A percentile compares a stretch with the other conserved stretches of the same genome.
Conservation (phyloP, 1,140 invertebrate genomes). For the Homarus americanus region DNA sequence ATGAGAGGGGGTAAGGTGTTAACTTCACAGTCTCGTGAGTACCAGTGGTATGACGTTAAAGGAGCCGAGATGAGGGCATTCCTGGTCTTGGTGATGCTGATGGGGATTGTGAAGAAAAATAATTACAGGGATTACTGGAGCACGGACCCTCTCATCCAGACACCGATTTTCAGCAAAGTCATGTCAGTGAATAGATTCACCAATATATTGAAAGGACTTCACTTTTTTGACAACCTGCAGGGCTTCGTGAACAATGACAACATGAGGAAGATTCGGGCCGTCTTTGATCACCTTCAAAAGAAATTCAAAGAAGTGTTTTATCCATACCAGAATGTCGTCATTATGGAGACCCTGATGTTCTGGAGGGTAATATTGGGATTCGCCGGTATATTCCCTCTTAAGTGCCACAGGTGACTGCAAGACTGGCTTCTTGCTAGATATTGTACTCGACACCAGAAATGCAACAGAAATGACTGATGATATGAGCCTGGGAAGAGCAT, state of each 20-base stretch:
- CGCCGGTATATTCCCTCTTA: constrained; percentile 6
- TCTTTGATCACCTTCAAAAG: neutral
- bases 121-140: constrained; percentile 23
- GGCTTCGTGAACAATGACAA: constrained; percentile 3
- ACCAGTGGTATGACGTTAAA: constrained; percentile 23
- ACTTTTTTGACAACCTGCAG: constrained; percentile 1
- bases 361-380: neutral
- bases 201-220: constrained; percentile 18
- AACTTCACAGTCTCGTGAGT: neutral
- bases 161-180: constrained; percentile 16
- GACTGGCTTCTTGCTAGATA: constrained; percentile 2
- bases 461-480: constrained; percentile 18
- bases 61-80: constrained; percentile 6
- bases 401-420: neutral
- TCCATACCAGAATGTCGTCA: neutral
- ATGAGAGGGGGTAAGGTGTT: constrained; percentile 27
- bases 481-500: neutral
- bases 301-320: constrained; percentile 11
- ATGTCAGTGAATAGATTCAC: constrained; percentile 11
- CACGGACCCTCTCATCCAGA: neutral
- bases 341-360: neutral
- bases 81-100: neutral
- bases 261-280: neutral
- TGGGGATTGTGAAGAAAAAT: constrained; percentile 13
- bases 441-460: neutral